Evolutionary conservation across 1,140 invertebrate genomes (phyloP).

Genomic region (Aphelinus atriplicis): DNA sequence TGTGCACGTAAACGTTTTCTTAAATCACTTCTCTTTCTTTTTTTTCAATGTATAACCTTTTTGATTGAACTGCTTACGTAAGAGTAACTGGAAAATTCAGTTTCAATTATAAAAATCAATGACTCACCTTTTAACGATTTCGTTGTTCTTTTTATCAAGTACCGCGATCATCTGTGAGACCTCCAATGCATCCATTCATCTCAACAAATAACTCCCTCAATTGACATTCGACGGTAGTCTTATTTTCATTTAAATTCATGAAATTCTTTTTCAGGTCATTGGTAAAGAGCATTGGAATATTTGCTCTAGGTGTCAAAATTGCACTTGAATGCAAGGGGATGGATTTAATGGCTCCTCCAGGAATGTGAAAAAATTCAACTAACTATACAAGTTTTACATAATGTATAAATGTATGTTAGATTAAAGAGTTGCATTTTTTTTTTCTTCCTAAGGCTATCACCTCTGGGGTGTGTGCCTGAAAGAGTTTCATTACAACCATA

Average conservation of each 20-base stretch:
- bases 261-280: slow-evolving; percentile 70
- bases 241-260: not conserved
- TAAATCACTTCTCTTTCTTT: not conserved
- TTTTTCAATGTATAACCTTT: slow-evolving; percentile 1
- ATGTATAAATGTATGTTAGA: not conserved
- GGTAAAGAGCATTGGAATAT: slow-evolving; percentile 75
- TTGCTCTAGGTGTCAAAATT: slow-evolving; percentile 73
- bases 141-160: not conserved
- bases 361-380: not conserved
- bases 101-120: no score
- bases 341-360: slow-evolving; percentile 63
- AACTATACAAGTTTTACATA: not conserved
- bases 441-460: no score
- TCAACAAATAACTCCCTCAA: not conserved
- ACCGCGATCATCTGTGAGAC: not conserved
- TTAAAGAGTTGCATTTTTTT: not conserved
- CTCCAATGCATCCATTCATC: not conserved
- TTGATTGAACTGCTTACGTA: not conserved
- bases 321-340: slow-evolving; percentile 75
- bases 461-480: no score
- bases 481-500: not conserved
- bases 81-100: no score
- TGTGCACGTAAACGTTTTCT: not conserved
- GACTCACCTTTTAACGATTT: no score
- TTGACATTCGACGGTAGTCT: not conserved